These are phyloP conservation scores for Allenopithecus nigroviridis DNA, from an alignment of 2,797 vertebrate species.

Conservation along the genomic window DNA sequence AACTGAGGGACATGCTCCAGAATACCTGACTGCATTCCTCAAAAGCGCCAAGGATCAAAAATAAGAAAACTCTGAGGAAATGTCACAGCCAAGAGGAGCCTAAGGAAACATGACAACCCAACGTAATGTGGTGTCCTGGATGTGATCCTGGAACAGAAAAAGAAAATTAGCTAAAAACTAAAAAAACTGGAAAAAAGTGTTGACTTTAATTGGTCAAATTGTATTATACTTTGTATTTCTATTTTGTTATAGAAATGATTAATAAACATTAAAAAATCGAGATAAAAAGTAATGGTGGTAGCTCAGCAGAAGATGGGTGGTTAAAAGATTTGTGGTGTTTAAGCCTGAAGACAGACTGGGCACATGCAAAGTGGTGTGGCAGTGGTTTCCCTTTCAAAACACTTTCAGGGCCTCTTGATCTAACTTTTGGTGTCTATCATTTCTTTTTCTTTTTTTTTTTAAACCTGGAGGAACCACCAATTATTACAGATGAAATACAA, in stretches of 20 bases:
- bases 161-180: background rate
- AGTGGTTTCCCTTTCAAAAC: background rate
- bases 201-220: background rate
- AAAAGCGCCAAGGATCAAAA: background rate
- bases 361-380: background rate
- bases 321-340: background rate
- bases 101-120: background rate
- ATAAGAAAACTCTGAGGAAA: background rate
- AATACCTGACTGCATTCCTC: background rate
- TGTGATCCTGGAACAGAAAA: background rate
- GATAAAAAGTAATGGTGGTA: background rate
- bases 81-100: background rate
- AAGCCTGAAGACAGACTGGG: background rate
- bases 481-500: background rate
- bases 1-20: background rate
- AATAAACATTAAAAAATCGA: background rate
- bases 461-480: background rate
- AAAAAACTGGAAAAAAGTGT: background rate
- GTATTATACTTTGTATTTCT: background rate
- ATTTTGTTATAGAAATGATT: background rate
- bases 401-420: background rate
- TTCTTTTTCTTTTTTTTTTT: background rate
- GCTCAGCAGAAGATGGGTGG: background rate
- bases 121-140: background rate
- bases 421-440: background rate